A percentile compares a stretch with the other conserved stretches of the same genome.
Evolutionary conservation across 2,888 invertebrate genomes (phyloP).

Genomic region (Alcis repandata): DNA sequence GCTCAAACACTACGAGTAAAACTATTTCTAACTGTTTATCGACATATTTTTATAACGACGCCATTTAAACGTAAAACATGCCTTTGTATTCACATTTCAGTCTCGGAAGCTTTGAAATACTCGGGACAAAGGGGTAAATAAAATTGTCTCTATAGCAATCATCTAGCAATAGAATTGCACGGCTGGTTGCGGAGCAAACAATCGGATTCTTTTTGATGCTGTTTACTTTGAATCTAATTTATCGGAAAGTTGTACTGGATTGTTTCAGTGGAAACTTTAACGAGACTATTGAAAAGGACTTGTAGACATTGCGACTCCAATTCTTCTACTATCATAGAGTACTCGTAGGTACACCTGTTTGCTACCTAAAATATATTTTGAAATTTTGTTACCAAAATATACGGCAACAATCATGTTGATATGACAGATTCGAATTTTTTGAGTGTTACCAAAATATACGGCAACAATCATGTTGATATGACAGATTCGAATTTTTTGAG

Average conservation of each 20-base stretch:
- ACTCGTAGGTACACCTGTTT: not conserved
- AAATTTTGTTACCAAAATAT: too few species aligned
- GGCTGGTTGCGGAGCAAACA: constrained; percentile 39
- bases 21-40: too few species aligned
- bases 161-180: constrained; percentile 24
- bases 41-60: constrained; percentile 10
- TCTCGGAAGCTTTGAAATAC: constrained; percentile 10
- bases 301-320: not conserved
- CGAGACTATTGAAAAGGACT: constrained; percentile 4
- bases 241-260: constrained; percentile 50
- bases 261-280: constrained; percentile 33
- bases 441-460: too few species aligned
- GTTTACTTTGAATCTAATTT: constrained; percentile 47
- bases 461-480: too few species aligned
- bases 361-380: not conserved
- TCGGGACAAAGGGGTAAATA: constrained; percentile 12
- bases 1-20: constrained; percentile 9
- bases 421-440: too few species aligned
- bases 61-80: constrained; percentile 11
- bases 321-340: too few species aligned
- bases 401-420: too few species aligned
- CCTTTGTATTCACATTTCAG: constrained; percentile 7
- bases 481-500: too few species aligned
- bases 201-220: constrained; percentile 50
- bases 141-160: constrained; percentile 31